phyloP scores from a whole-genome alignment of 2,113 vertebrate genomes.

The Pontoporia blainvillei region DNA sequence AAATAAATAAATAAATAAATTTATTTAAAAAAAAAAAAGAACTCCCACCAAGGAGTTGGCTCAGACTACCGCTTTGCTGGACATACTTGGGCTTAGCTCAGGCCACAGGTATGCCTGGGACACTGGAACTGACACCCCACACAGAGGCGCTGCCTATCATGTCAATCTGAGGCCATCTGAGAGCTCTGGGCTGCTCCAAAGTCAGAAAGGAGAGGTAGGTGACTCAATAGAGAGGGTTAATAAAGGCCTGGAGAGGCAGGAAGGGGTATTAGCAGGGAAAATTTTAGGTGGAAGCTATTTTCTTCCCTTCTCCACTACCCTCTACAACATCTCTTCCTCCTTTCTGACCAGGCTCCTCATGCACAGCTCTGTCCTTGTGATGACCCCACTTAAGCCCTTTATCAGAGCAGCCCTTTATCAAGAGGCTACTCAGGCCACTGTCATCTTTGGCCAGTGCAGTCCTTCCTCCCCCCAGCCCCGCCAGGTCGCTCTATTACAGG shows the following conservation, averaged over 20 bases:
- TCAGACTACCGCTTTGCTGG: neutral
- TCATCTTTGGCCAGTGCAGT: neutral
- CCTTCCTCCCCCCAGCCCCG: neutral
- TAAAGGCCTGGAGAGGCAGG: neutral
- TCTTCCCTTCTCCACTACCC: neutral
- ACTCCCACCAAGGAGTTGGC: neutral
- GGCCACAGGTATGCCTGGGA: neutral
- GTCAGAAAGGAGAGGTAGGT: neutral
- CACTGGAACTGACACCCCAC: neutral
- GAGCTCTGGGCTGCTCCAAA: neutral
- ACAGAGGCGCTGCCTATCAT: neutral
- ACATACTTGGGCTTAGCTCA: neutral
- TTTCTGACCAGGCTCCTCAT: neutral
- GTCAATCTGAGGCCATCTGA: neutral
- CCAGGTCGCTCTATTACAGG: neutral
- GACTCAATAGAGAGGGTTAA: neutral
- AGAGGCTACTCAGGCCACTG: neutral
- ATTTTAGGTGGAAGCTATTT: neutral
- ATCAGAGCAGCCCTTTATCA: neutral
- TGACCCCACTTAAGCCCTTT: neutral
- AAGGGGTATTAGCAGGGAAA: neutral
- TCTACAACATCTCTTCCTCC: neutral
- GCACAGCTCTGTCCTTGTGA: neutral
- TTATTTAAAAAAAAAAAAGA: neutral
- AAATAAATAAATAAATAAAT: no score